Conservation (phyloP, 2,888 invertebrate species). For the Amiota communis region DNA sequence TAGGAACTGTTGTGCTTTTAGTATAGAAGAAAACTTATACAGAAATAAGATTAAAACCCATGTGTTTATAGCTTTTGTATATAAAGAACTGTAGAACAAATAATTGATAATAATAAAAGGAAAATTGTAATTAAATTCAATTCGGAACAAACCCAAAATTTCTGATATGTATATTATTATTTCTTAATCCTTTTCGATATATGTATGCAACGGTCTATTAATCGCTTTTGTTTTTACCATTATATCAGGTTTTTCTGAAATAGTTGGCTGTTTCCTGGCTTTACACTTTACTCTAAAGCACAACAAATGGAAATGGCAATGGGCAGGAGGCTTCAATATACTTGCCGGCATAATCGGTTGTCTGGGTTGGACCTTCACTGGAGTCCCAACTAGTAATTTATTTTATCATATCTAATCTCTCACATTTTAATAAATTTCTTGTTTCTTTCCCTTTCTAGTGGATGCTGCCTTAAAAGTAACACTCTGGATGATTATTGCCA, state of each 20-base stretch:
- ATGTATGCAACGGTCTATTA: neutral
- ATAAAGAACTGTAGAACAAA: too few relatives aligned
- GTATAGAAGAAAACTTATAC: too few relatives aligned
- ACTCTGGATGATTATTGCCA: conserved; percentile 72
- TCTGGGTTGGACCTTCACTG: conserved; percentile 71
- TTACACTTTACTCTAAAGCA: conserved; percentile 70
- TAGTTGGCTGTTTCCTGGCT: conserved; percentile 72
- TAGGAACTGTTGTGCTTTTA: too few relatives aligned
- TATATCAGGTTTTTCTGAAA: conserved; percentile 70
- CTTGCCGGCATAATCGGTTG: conserved; percentile 71
- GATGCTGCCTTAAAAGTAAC: conserved; percentile 64
- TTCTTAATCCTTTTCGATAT: too few relatives aligned
- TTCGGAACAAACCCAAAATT: neutral
- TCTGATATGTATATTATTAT: neutral
- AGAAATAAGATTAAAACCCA: too few relatives aligned
- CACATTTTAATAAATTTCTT: neutral
- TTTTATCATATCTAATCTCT: neutral
- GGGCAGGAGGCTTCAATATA: conserved; percentile 70
- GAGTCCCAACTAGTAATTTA: conserved; percentile 63
- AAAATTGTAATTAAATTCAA: too few relatives aligned
- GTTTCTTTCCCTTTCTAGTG: conserved; percentile 54
- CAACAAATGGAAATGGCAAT: conserved; percentile 72
- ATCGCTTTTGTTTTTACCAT: neutral
- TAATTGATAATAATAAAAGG: too few relatives aligned
- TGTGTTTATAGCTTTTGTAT: too few relatives aligned